These are phyloP conservation scores for Pilophorus perplexus DNA, from an alignment of 2,888 invertebrate genomes.

Conservation along the genomic window DNA sequence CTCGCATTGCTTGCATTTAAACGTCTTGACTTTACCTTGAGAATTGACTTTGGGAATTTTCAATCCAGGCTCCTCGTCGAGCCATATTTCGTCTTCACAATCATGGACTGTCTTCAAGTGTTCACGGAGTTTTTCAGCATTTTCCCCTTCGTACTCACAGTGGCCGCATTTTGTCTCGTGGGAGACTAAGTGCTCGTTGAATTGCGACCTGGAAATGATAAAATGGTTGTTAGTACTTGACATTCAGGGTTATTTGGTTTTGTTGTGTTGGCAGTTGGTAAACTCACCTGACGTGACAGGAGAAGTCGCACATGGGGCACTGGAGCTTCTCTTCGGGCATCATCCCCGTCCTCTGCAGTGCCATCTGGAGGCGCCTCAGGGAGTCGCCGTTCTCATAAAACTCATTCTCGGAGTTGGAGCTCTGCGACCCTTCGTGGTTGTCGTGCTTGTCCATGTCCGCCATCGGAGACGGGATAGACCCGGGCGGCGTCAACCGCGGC, in stretches of 20 bases:
- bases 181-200: constrained; percentile 57
- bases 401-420: constrained; percentile 43
- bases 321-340: constrained; percentile 46
- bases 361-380: constrained; percentile 52
- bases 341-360: constrained; percentile 51
- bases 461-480: constrained; percentile 41
- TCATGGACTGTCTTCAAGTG: constrained; percentile 56
- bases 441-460: constrained; percentile 24
- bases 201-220: constrained; percentile 53
- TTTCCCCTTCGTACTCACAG: constrained; percentile 58
- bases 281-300: constrained; percentile 57
- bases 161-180: constrained; percentile 56
- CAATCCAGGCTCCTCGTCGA: constrained; percentile 60
- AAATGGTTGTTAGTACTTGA: too few species aligned
- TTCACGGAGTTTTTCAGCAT: constrained; percentile 56
- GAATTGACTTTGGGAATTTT: constrained; percentile 67
- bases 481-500: constrained; percentile 43
- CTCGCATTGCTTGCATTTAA: constrained; percentile 49
- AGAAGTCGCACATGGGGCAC: constrained; percentile 46
- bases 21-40: constrained; percentile 66
- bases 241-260: neutral
- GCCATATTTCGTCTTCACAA: constrained; percentile 49
- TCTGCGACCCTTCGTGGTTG: constrained; percentile 37
- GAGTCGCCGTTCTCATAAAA: constrained; percentile 46
- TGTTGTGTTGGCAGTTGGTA: neutral